phyloP scores from a whole-genome alignment of 92 coral and sea anemone genomes.

The Desmophyllum pertusum region DNA sequence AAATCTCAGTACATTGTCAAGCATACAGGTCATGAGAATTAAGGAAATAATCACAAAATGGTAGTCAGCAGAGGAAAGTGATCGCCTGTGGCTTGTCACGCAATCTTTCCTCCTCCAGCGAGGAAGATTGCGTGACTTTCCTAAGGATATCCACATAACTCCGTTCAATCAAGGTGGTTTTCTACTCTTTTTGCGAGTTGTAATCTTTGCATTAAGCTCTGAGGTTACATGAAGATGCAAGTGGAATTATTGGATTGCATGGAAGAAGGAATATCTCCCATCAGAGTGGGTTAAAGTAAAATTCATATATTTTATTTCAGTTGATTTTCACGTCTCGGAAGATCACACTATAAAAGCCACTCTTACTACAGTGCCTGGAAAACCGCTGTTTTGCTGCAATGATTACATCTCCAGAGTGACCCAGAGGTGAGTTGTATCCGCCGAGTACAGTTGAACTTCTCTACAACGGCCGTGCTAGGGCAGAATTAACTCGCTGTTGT shows the following conservation, averaged over 20 bases:
- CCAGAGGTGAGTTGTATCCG: conserved; percentile 63
- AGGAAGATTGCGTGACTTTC: no score
- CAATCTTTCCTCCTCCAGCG: no score
- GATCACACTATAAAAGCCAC: conserved; percentile 77
- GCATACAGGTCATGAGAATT: not conserved
- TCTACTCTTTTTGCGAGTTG: no score
- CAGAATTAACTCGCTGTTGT: no score
- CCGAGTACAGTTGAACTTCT: no score
- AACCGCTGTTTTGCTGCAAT: conserved; percentile 80
- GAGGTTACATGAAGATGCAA: no score
- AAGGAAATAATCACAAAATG: not conserved
- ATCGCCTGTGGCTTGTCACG: not conserved
- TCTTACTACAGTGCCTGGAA: conserved; percentile 86
- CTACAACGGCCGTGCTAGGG: no score
- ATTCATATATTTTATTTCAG: conserved; percentile 46
- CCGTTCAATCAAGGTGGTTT: no score
- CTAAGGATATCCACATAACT: no score
- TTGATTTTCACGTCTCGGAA: conserved; percentile 81
- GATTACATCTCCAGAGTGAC: conserved; percentile 91
- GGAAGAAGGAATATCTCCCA: no score
- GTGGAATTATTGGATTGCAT: no score
- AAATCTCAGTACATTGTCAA: not conserved
- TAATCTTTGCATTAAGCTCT: no score
- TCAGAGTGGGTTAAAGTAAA: not conserved
- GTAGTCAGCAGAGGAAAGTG: not conserved